Evolutionary conservation across 2,888 invertebrate genomes (phyloP), one percentile per base, ranked within the genome.

Genomic region (Busseola fusca): DNA sequence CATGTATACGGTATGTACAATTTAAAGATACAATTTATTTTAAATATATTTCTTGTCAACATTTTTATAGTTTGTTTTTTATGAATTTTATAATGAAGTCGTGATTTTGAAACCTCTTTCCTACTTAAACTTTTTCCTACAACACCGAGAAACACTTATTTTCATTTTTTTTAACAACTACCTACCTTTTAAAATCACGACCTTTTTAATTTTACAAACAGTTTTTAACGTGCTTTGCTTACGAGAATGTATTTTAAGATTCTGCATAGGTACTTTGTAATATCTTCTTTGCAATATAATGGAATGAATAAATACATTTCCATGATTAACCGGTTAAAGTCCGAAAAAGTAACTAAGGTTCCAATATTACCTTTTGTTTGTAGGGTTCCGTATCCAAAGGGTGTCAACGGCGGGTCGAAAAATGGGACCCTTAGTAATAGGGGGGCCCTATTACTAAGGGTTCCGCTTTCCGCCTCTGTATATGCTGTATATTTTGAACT

Each of bases 231-330:
- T 72, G 71, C 40, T 73, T 71, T 65, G 69, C 66, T 72, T 72
- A 73, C 1, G 45, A 74, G 10, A 54, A 30, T 50, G 58, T 59
- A 58, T 62, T 65, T 68, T 64, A 65, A 58, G 57, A 21, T 62
- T 67, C 34, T 71, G 82, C 16, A n/a, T 73, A 78, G 56, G 62
- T 78, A 71, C 52, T 69, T 63, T 71, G 67, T 69, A 66, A 64
- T 84, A 67, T 72, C 50, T 67, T 75, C 42, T 64, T 81, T 80
- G 78, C 42, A 72, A 69, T 76, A 56, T 48, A 73, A 72, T 79
- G 83, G 83, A 83, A 83, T 84, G 82, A 79, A 67, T 78, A 59
- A 73, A 58, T 65, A 50, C 30, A 69, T 70, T 72, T 72, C 66
- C 60, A 37, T 12, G 3, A 67, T 30, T 74, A 25, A 71, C 75